Evolutionary conservation across 1,140 invertebrate species (phyloP).

Genomic region (Calliphora vicina): DNA sequence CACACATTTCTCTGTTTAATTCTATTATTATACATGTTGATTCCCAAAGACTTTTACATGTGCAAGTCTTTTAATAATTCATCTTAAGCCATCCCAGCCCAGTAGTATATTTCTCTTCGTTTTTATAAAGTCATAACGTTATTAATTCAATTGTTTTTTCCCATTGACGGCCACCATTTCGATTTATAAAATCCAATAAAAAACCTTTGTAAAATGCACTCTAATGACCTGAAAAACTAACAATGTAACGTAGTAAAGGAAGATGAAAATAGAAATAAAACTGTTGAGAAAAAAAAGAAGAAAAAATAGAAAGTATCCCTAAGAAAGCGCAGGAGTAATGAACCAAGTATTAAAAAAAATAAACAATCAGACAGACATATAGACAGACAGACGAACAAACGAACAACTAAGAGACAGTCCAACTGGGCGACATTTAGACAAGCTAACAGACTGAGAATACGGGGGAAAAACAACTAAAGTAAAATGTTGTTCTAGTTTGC

Average conservation of each 20-base stretch:
- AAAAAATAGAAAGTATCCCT: background rate
- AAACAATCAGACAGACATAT: background rate
- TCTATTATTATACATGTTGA: too few relatives aligned
- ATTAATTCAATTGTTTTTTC: background rate
- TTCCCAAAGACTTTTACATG: too few relatives aligned
- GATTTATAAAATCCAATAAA: background rate
- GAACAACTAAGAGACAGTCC: background rate
- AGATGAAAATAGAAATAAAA: background rate
- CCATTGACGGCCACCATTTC: background rate
- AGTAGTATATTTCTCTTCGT: background rate
- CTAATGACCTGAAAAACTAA: constrained; percentile 25
- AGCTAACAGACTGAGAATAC: too few relatives aligned
- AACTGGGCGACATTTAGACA: too few relatives aligned
- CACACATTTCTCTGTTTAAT: too few relatives aligned
- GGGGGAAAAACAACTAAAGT: background rate
- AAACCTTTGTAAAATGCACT: constrained; percentile 4
- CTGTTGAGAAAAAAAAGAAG: background rate
- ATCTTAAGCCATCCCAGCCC: too few relatives aligned
- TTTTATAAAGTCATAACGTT: background rate
- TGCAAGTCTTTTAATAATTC: too few relatives aligned
- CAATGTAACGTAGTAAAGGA: background rate
- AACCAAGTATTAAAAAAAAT: background rate
- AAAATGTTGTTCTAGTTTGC: background rate
- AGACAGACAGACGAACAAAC: background rate
- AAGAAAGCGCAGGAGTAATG: background rate